Percentiles rank a stretch among this genome's conserved stretches.
Evolutionary conservation across 2,113 vertebrate species (phyloP).

Genomic region (Dromiciops gliroides): DNA sequence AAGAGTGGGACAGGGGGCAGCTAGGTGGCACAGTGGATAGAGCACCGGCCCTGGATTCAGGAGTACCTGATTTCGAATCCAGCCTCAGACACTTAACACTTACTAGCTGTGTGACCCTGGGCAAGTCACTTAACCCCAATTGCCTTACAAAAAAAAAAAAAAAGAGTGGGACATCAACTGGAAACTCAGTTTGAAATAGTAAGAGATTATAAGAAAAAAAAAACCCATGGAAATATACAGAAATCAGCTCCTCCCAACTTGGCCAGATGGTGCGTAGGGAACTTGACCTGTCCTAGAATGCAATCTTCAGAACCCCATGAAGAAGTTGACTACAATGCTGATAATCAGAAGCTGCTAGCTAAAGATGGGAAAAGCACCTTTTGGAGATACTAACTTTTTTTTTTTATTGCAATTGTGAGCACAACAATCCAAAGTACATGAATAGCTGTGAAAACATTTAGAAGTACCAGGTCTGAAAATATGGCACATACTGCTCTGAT

Average conservation of each 20-base stretch:
- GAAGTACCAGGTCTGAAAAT: constrained; percentile 78
- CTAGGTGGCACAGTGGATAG: no score
- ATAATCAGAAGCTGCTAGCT: background rate
- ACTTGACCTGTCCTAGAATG: background rate
- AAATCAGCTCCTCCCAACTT: background rate
- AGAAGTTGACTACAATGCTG: background rate
- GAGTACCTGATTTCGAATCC: no score
- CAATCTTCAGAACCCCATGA: background rate
- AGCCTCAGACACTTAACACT: no score
- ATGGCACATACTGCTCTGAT: constrained; percentile 96
- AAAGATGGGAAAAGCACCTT: background rate
- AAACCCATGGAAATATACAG: background rate
- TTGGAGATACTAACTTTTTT: background rate
- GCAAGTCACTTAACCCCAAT: no score
- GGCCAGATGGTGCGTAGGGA: background rate
- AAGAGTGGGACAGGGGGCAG: background rate
- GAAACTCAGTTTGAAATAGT: background rate
- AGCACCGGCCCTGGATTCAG: no score
- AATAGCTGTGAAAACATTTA: background rate
- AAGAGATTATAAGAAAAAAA: background rate
- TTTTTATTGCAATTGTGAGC: background rate
- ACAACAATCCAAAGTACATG: background rate
- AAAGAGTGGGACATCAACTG: background rate
- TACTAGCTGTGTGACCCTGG: no score
- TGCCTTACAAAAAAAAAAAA: no score